Evolutionary conservation across 2,888 invertebrate species (phyloP).

Genomic region (Osmoderma eremita): DNA sequence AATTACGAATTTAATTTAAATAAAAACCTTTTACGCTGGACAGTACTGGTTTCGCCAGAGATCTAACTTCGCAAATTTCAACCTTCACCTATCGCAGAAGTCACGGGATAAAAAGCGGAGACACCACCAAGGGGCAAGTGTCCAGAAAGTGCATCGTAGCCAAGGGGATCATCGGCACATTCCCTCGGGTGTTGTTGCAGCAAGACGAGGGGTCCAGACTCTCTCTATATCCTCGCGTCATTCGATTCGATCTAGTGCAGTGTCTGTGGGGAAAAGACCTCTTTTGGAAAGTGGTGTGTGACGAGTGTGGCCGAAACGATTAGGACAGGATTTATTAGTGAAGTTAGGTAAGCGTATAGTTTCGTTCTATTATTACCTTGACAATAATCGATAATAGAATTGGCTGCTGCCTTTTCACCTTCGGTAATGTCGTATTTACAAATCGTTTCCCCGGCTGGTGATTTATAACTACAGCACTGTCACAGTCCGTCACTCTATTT

Average conservation of each 20-base stretch:
- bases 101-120: conserved; percentile 13
- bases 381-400: too few species aligned
- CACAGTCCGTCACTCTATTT: conserved; percentile 16
- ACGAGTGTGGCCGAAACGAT: too few species aligned
- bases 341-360: too few species aligned
- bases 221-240: conserved; percentile 11
- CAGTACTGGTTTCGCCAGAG: background rate
- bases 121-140: conserved; percentile 3
- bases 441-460: conserved; percentile 7
- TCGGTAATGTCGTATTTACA: conserved; percentile 10
- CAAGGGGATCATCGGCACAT: background rate
- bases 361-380: too few species aligned
- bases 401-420: too few species aligned
- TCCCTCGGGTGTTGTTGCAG: conserved; percentile 15
- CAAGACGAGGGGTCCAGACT: conserved; percentile 8
- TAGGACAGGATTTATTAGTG: background rate
- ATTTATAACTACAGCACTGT: conserved; percentile 14
- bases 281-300: too few species aligned
- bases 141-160: conserved; percentile 25
- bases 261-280: background rate
- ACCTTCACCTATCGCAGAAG: conserved; percentile 16
- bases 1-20: conserved; percentile 14
- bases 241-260: conserved; percentile 19
- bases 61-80: conserved; percentile 13
- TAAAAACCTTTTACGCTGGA: conserved; percentile 21